A percentile compares a stretch with the other conserved stretches of the same genome.
These are phyloP conservation scores for Polypedilum pembai DNA, from an alignment of 1,140 invertebrate genomes.

Conservation along the genomic window DNA sequence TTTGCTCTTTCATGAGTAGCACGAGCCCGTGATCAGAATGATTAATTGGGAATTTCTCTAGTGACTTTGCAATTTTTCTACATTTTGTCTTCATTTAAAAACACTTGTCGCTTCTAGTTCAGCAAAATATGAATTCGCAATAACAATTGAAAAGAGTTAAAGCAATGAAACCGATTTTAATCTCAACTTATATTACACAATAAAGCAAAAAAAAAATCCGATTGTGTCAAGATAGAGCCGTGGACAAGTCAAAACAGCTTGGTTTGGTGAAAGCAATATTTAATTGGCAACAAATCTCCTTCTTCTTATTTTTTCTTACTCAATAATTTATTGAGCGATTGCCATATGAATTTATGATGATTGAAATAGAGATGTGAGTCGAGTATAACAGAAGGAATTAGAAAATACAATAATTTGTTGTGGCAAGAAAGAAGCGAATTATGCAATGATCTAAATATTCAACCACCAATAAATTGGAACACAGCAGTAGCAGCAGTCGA, in stretches of 20 bases:
- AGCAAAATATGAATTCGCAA: background rate
- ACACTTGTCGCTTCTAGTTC: conserved; percentile 14
- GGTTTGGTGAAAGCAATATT: conserved; percentile 1
- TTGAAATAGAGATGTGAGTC: background rate
- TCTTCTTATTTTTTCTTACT: background rate
- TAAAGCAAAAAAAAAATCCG: background rate
- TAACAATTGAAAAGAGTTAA: background rate
- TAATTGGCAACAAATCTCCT: conserved; percentile 9
- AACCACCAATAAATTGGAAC: background rate
- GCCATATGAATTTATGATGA: background rate
- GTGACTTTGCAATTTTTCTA: background rate
- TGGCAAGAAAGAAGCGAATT: background rate
- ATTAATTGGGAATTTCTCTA: conserved; percentile 21
- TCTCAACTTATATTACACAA: background rate
- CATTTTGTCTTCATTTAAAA: background rate
- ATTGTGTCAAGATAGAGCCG: background rate
- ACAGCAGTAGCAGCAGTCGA: background rate
- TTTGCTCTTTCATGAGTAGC: background rate
- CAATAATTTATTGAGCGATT: background rate
- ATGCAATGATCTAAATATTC: conserved; percentile 7
- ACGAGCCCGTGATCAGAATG: conserved; percentile 8
- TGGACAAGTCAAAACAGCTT: background rate
- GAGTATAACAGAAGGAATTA: background rate
- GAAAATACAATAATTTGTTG: background rate
- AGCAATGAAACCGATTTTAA: background rate